Conservation (phyloP, 2,113 vertebrate species). For the Oenanthe oenanthe region DNA sequence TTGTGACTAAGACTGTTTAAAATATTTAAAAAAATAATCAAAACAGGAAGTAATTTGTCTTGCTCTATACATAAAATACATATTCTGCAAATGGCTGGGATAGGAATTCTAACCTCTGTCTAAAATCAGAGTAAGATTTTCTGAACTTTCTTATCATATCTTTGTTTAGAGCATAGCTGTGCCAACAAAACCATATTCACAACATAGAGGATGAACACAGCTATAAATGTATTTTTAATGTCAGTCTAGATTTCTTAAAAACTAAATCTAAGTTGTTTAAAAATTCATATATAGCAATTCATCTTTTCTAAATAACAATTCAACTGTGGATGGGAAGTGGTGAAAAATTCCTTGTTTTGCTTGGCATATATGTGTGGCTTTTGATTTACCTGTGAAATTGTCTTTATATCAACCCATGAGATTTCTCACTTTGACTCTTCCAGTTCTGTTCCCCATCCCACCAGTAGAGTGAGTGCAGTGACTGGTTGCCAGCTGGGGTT, state of each 20-base stretch:
- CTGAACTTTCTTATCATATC: neutral
- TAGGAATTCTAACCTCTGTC: neutral
- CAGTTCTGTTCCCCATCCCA: neutral
- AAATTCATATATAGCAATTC: neutral
- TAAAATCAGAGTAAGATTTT: neutral
- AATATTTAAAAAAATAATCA: neutral
- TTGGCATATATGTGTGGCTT: neutral
- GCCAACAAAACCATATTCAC: neutral
- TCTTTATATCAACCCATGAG: neutral
- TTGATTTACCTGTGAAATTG: neutral
- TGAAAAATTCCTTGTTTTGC: neutral
- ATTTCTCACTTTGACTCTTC: neutral
- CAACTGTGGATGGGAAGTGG: neutral
- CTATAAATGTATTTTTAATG: neutral
- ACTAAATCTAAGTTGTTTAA: neutral
- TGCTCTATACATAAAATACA: neutral
- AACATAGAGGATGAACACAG: neutral
- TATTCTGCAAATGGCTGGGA: neutral
- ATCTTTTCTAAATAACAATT: neutral
- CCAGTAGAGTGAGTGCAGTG: neutral
- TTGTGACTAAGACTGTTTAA: neutral
- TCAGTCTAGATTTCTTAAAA: neutral
- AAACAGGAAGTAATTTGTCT: neutral
- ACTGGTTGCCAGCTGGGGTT: neutral
- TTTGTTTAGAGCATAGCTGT: neutral